phyloP scores from a whole-genome alignment of 64 coral and sea anemone genomes.

The Montipora foliosa region DNA sequence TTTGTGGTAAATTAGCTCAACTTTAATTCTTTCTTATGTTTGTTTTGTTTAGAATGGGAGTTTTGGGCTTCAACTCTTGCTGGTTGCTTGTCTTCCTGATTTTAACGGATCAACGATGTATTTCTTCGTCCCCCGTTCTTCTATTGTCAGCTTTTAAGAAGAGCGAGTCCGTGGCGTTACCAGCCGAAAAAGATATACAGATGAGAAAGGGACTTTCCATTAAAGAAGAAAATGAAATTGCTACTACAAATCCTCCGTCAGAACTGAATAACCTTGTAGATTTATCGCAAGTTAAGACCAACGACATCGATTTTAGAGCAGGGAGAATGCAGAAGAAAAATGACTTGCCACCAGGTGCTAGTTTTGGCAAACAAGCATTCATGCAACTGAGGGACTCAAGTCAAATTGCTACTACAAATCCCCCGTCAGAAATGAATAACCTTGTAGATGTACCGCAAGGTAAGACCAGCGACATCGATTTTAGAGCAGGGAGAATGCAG shows the following conservation, averaged over 20 bases:
- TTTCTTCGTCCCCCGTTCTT: background rate
- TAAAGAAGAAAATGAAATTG: background rate
- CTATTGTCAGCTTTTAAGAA: background rate
- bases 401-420: background rate
- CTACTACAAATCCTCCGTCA: background rate
- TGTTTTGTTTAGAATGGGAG: slow-evolving; percentile 6
- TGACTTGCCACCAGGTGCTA: background rate
- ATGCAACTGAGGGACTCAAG: background rate
- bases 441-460: background rate
- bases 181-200: background rate
- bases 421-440: background rate
- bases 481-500: background rate
- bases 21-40: background rate
- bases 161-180: background rate
- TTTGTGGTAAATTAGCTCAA: background rate
- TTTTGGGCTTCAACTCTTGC: background rate
- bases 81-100: slow-evolving; percentile 4
- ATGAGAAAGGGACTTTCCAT: background rate
- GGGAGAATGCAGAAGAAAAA: background rate
- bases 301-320: background rate
- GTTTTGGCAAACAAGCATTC: background rate
- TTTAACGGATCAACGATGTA: background rate
- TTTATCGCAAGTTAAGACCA: background rate
- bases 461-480: background rate
- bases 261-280: background rate